A percentile compares a stretch with the other conserved stretches of the same genome.
These are phyloP conservation scores for Cariama cristata DNA, from an alignment of 2,113 vertebrate genomes.

Conservation along the genomic window DNA sequence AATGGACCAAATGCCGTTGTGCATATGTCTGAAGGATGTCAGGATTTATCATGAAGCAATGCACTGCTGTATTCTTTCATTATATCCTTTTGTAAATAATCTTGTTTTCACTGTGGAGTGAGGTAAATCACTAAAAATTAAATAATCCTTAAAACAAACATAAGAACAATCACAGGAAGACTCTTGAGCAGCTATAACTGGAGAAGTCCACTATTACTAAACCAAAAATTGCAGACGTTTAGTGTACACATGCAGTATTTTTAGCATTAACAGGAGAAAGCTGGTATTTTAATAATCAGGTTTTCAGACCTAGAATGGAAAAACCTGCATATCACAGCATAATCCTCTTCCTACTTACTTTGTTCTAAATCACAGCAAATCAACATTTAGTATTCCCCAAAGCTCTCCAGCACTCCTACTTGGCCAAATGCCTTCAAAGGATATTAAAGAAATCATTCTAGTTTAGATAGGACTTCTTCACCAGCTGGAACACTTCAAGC, in stretches of 20 bases:
- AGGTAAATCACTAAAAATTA: constrained; percentile 46
- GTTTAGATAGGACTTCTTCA: background rate
- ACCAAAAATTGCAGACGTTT: background rate
- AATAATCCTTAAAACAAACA: constrained; percentile 19
- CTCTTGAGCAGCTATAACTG: background rate
- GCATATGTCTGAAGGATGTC: background rate
- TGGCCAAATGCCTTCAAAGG: background rate
- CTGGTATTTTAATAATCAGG: background rate
- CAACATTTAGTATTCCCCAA: background rate
- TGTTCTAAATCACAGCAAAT: constrained; percentile 19
- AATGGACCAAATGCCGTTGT: background rate
- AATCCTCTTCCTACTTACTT: constrained; percentile 5
- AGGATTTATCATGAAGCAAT: constrained; percentile 21
- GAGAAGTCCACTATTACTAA: background rate
- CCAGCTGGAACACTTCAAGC: background rate
- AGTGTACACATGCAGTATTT: background rate
- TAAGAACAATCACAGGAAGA: background rate
- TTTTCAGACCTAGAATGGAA: constrained; percentile 15
- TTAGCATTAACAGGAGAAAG: background rate
- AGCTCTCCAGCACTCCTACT: background rate
- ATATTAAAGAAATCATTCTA: background rate
- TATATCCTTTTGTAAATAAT: constrained; percentile 48
- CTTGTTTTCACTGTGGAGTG: constrained; percentile 16
- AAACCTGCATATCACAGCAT: constrained; percentile 7
- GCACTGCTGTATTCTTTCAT: background rate